phyloP scores from a whole-genome alignment of 1,140 invertebrate genomes.

The Drosophila eugracilis region DNA sequence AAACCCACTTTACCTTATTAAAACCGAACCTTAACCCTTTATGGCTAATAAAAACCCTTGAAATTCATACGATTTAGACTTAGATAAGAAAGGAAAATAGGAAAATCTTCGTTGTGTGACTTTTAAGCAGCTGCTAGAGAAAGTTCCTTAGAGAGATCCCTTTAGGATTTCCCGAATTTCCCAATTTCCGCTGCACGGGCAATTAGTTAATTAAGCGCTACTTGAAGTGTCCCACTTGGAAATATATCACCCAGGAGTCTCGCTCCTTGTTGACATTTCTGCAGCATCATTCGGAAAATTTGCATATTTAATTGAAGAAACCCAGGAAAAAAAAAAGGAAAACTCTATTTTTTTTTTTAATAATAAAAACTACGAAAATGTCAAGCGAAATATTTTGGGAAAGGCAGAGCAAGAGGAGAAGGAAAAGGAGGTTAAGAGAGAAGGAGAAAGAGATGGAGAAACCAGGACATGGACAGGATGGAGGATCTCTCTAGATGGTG shows the following conservation, averaged over 20 bases:
- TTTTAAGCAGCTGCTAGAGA: conserved; percentile 1
- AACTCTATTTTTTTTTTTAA: conserved; percentile 26
- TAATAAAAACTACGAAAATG: conserved; percentile 59
- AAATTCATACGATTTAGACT: conserved; percentile 8
- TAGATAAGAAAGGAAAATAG: no score
- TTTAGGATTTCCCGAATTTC: background rate
- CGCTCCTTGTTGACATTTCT: conserved; percentile 61
- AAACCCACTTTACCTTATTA: no score
- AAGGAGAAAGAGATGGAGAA: conserved; percentile 2
- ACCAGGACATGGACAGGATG: conserved; percentile 12
- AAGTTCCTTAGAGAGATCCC: background rate
- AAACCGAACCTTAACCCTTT: no score
- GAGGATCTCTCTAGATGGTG: conserved; percentile 35
- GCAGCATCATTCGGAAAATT: conserved; percentile 71
- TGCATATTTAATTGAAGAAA: conserved; percentile 78
- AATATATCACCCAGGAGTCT: conserved; percentile 56
- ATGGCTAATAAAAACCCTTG: background rate
- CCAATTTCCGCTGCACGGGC: conserved; percentile 16
- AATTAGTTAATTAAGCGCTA: conserved; percentile 77
- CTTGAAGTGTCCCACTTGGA: conserved; percentile 62
- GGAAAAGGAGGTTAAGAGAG: conserved; percentile 8
- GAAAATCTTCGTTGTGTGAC: no score
- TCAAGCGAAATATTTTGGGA: conserved; percentile 13
- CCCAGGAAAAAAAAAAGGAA: background rate
- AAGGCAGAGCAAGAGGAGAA: conserved; percentile 9